These are phyloP conservation scores for Diplolepis rosae DNA, from an alignment of 2,888 invertebrate genomes.

Conservation along the genomic window DNA sequence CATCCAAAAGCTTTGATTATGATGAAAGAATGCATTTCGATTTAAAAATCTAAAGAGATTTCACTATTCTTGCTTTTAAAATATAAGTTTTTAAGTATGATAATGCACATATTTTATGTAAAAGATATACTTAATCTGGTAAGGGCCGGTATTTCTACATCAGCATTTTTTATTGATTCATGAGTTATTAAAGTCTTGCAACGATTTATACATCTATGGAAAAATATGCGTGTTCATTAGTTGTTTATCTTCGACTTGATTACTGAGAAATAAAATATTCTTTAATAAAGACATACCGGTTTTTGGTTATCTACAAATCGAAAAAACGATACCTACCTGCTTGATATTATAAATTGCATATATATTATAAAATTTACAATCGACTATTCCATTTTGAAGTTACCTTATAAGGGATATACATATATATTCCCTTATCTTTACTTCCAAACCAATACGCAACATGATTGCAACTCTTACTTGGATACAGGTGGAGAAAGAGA, in stretches of 20 bases:
- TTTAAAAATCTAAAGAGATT: neutral
- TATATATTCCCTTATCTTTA: neutral
- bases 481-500: neutral
- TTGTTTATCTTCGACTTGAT: neutral
- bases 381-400: neutral
- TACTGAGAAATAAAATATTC: neutral
- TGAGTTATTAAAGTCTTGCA: neutral
- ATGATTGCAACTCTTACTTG: neutral
- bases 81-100: neutral
- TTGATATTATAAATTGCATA: too few relatives aligned
- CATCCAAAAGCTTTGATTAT: too few relatives aligned
- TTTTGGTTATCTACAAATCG: too few relatives aligned
- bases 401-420: neutral
- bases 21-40: too few relatives aligned
- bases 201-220: neutral
- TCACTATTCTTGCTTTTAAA: neutral
- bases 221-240: neutral
- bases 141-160: neutral
- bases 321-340: too few relatives aligned
- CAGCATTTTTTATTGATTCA: neutral
- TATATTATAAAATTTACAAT: neutral
- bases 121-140: conserved; percentile 12
- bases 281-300: neutral
- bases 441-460: neutral
- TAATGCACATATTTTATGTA: neutral